A percentile compares a stretch with the other conserved stretches of the same genome.
Evolutionary conservation across 2,888 invertebrate genomes (phyloP).

Genomic region (Ceraclea dissimilis): DNA sequence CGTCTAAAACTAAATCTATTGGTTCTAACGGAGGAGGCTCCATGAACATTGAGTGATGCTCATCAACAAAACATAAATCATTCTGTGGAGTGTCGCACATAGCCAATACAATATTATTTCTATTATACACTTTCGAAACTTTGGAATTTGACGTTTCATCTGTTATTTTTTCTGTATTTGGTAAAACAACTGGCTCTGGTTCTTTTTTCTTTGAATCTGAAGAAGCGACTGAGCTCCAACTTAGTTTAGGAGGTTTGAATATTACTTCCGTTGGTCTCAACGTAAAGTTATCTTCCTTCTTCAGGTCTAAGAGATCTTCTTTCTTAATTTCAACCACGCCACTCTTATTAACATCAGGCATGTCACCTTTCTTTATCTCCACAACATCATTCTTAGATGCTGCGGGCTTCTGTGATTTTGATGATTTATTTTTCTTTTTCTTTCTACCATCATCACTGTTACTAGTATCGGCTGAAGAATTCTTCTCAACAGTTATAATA

Average conservation of each 20-base stretch:
- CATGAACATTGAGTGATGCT: constrained; percentile 39
- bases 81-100: constrained; percentile 40
- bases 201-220: constrained; percentile 21
- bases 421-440: constrained; percentile 12
- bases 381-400: not conserved
- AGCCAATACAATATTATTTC: constrained; percentile 45
- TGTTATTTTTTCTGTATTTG: constrained; percentile 10
- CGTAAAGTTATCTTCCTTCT: not conserved
- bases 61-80: constrained; percentile 42
- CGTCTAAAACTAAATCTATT: constrained; percentile 41
- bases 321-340: constrained; percentile 1
- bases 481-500: not conserved
- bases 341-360: not conserved
- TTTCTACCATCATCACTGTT: constrained; percentile 15
- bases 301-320: constrained; percentile 15
- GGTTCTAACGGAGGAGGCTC: constrained; percentile 23
- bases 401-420: constrained; percentile 14
- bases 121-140: constrained; percentile 37
- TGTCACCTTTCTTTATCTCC: constrained; percentile 3
- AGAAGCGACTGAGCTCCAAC: constrained; percentile 17
- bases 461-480: constrained; percentile 1
- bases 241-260: constrained; percentile 9
- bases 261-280: not conserved
- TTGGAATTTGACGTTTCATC: constrained; percentile 15
- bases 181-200: constrained; percentile 26